Conservation (phyloP, 2,113 vertebrate genomes). For the Varanus salvator region DNA sequence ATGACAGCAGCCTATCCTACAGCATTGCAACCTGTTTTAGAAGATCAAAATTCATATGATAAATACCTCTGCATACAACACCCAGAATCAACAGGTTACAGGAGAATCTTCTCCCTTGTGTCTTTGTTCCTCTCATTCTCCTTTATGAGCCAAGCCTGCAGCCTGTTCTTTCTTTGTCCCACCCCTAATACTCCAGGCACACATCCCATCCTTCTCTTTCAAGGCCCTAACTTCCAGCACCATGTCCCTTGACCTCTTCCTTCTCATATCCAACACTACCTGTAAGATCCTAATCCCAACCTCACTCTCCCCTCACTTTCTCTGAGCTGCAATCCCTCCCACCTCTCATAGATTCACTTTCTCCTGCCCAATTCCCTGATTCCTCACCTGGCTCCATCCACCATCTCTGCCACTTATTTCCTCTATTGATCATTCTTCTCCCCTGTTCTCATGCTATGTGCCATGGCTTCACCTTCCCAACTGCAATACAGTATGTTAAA, state of each 20-base stretch:
- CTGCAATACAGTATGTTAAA: neutral
- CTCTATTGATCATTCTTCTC: neutral
- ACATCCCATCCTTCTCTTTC: neutral
- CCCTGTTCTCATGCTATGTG: neutral
- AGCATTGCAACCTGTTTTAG: neutral
- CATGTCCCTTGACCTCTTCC: neutral
- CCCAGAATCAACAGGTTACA: neutral
- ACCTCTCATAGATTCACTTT: neutral
- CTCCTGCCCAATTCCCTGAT: neutral
- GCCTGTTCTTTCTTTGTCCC: neutral
- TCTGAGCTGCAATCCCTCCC: neutral
- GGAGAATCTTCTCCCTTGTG: neutral
- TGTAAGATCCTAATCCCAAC: neutral
- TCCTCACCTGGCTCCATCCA: neutral
- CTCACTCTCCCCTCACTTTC: too few species aligned
- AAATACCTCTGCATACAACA: neutral
- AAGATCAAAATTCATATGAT: neutral
- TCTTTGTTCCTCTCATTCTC: neutral
- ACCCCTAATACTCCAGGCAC: neutral
- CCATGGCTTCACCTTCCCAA: neutral
- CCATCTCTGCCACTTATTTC: neutral
- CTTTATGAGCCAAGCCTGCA: neutral
- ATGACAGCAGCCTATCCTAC: constrained; percentile 24
- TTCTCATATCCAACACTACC: neutral
- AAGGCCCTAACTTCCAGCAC: neutral